Evolutionary conservation across 2,888 invertebrate genomes (phyloP), one percentile per base, ranked within the genome.

Genomic region (Cyclophora albipunctata): DNA sequence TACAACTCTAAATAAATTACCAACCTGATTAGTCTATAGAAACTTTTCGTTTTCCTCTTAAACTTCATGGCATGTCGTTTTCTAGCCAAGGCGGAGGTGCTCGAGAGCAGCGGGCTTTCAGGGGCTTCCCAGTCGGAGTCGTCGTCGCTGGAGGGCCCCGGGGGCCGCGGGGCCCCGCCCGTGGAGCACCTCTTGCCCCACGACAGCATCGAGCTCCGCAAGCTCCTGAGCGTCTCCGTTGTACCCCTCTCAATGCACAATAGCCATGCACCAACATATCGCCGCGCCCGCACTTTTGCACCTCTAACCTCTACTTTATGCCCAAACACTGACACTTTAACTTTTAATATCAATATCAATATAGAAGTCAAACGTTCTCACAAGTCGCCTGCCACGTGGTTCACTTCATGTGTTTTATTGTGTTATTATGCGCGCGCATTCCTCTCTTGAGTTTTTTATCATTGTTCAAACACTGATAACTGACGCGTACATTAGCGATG

Each of bases 151-250:
- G 72, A 63, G 49, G 58, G 49, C 56, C 61, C 62, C 59, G 61
- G 58, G 58, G 67, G 50, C 45, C 51, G 59, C 43, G 48, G 53
- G 53, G 81, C 73, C 56, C 75, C 63, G 60, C 79, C 72, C 67
- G 77, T 74, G 58, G 73, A 62, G 61, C 72, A 69, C 67, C 62
- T 78, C 70, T 67, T 73, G 58, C 71, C 69, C 87, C 87, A 86
- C 67, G 85, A 77, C 78, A 86, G 82, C 87, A 88, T 88, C 70
- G 85, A 83, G 71, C 77, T 84, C 75, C 81, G 84, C 72, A 88
- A 77, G 73, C 79, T 78, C 75, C 85, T 84, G 77, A 88, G 81
- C 72, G 86, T 81, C 86, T 87, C 87, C 88, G 88, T 88, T 78
- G 82, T 87, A 81, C 77, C 79, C 81, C 82, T 78, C 81, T 78